Evolutionary conservation across 2,113 vertebrate genomes (phyloP), one percentile per base, ranked within the genome.

Genomic region (Hippopotamus amphibius): DNA sequence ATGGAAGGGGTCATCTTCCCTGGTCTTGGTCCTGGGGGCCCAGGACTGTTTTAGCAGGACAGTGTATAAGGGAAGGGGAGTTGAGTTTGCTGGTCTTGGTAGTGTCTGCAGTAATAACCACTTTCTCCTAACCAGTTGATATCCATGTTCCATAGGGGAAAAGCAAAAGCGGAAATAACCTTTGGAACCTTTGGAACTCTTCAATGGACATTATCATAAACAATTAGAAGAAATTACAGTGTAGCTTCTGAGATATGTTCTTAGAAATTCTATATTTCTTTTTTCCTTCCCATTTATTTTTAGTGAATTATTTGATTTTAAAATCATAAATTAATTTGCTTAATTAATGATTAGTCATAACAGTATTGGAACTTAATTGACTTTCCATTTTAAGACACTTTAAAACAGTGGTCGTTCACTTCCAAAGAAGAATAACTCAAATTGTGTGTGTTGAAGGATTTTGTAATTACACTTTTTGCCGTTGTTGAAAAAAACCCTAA

Each of bases 251-350:
- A 85, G 16, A 71, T 87, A 71, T 95, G 19, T 81, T 84, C 37
- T 87, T 87, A 84, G 33, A 69, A 94, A 83, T 88, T 86, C 26
- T 91, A 0, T 13, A 10, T 84, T 68, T 90, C 65, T n/a, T 89
- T 90, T 43, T 89, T 37, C 13, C 22, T 68, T 94, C 7, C 59
- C 57, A 76, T 82, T 90, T 94, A 74, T 65, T 95, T 93, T 92
- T 90, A 89, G 14, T 90, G 69, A 93, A 63, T 96, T 90, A 81
- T 46, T 66, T 92, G 59, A 61, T 83, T 97, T 92, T 66, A 93
- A 97, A 86, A 69, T 92, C 7, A 9, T 83, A 68, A 55, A 37
- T 59, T 84, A 63, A 82, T 90, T 83, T 95, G 57, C 74, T 72
- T 83, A 79, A 74, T 82, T 87, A 91, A 80, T 81, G 66, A 85